Conservation (phyloP, 2,888 invertebrate genomes). For the Habrosyne pyritoides region DNA sequence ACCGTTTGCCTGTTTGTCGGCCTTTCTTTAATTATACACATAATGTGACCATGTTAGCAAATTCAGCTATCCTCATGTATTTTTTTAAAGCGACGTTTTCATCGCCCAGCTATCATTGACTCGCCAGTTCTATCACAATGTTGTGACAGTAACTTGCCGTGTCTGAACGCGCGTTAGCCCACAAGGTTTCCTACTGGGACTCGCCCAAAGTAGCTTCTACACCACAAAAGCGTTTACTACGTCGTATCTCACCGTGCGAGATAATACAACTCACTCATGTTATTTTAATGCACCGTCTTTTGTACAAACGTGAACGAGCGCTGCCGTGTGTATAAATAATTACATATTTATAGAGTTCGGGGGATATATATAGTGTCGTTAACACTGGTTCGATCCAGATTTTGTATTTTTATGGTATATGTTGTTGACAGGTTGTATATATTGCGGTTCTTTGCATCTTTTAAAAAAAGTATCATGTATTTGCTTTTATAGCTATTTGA, state of each 20-base stretch:
- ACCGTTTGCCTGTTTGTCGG: too few species aligned
- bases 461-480: not conserved
- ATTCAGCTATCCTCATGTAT: not conserved
- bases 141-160: not conserved
- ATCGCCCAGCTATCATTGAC: not conserved
- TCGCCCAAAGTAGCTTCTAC: not conserved
- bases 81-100: not conserved
- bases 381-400: not conserved
- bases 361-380: not conserved
- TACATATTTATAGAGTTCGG: slow-evolving; percentile 1
- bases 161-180: not conserved
- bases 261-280: not conserved
- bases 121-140: not conserved
- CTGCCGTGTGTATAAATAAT: slow-evolving; percentile 1
- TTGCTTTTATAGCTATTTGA: too few species aligned
- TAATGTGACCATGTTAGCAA: too few species aligned
- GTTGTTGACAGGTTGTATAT: not conserved
- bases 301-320: not conserved
- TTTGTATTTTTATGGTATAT: not conserved
- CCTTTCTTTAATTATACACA: too few species aligned
- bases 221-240: slow-evolving; percentile 3
- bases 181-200: not conserved
- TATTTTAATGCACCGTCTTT: slow-evolving; percentile 1
- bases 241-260: not conserved
- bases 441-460: not conserved